Conservation (phyloP, 1,140 invertebrate species). For the Onthophagus taurus region DNA sequence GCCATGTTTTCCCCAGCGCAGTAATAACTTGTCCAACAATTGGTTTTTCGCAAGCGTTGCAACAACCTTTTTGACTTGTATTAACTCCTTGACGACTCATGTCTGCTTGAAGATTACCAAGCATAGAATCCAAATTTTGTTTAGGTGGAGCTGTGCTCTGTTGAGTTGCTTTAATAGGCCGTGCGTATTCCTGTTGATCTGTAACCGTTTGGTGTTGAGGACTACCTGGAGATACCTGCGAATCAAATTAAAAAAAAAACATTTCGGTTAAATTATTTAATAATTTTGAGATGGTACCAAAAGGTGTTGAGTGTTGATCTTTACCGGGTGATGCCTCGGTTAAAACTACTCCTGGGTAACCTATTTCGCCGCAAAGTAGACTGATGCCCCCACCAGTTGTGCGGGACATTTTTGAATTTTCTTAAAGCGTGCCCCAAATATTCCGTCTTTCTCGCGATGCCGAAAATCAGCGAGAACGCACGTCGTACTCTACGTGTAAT, state of each 20-base stretch:
- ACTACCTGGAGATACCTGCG: constrained; percentile 24
- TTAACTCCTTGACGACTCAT: constrained; percentile 96
- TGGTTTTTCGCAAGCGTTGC: constrained; percentile 94
- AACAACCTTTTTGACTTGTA: constrained; percentile 96
- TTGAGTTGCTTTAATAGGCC: constrained; percentile 35
- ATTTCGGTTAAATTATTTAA: not conserved
- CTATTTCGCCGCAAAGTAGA: constrained; percentile 19
- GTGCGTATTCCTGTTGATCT: constrained; percentile 35
- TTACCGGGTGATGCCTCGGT: constrained; percentile 3
- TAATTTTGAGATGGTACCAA: constrained; percentile 6
- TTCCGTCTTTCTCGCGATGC: too few relatives aligned
- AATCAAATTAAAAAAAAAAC: constrained; percentile 6
- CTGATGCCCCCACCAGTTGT: constrained; percentile 12
- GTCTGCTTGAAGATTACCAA: constrained; percentile 84
- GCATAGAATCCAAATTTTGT: constrained; percentile 76
- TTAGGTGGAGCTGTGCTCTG: constrained; percentile 30
- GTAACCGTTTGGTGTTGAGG: constrained; percentile 27
- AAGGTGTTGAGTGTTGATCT: constrained; percentile 5
- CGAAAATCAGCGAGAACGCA: too few relatives aligned
- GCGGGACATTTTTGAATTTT: too few relatives aligned
- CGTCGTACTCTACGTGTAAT: too few relatives aligned
- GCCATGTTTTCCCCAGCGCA: constrained; percentile 97
- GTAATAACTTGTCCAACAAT: constrained; percentile 94
- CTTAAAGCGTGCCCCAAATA: too few relatives aligned
- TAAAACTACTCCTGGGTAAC: constrained; percentile 20